Percentiles rank a stretch among this genome's conserved stretches.
Evolutionary conservation across 2,797 vertebrate species (phyloP).

Genomic region (Saguinus oedipus): DNA sequence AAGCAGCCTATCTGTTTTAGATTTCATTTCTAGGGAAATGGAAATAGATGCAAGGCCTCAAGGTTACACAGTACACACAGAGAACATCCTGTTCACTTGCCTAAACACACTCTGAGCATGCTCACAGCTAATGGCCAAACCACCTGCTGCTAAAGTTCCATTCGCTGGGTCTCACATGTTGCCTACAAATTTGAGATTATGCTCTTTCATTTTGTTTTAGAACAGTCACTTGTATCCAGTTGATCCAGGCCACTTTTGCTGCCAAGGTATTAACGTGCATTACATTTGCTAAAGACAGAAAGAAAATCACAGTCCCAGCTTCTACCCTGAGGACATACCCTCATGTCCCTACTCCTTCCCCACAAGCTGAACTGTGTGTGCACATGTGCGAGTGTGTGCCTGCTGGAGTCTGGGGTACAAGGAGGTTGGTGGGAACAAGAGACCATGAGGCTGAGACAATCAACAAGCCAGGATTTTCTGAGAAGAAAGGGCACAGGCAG

Average conservation of each 20-base stretch:
- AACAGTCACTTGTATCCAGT: conserved; percentile 13
- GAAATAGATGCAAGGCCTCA: not conserved
- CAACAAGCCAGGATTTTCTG: not conserved
- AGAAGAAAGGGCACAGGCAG: conserved; percentile 25
- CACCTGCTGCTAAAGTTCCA: conserved; percentile 27
- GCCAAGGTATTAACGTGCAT: not conserved
- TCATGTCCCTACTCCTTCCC: not conserved
- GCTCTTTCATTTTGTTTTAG: conserved; percentile 60
- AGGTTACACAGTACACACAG: not conserved
- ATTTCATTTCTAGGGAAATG: conserved; percentile 23
- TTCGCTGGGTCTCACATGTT: not conserved
- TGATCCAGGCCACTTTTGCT: not conserved
- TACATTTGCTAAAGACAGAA: not conserved
- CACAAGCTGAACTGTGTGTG: not conserved
- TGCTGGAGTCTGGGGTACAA: not conserved
- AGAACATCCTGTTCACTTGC: conserved; percentile 48
- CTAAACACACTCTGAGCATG: not conserved
- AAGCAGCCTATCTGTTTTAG: not conserved
- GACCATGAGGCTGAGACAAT: conserved; percentile 30
- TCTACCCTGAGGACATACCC: not conserved
- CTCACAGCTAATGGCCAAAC: conserved; percentile 43
- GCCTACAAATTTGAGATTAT: conserved; percentile 50
- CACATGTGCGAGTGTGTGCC: accelerated
- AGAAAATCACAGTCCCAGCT: not conserved
- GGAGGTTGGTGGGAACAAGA: not conserved